Evolutionary conservation across 2,797 vertebrate genomes (phyloP).

Genomic region (Tokudaia tokunoshimensis): DNA sequence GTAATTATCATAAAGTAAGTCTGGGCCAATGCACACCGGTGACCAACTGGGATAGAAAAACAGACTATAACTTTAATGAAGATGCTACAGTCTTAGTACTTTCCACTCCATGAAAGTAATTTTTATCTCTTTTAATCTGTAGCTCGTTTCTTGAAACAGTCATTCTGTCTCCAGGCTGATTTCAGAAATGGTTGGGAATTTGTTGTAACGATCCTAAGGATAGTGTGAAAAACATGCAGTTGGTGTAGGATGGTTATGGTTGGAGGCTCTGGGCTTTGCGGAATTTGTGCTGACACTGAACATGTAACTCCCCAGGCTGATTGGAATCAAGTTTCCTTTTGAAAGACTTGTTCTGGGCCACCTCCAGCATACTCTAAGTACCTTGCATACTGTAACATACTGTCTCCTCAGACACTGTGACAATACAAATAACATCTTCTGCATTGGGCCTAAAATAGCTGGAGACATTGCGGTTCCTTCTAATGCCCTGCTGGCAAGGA

Average conservation of each 20-base stretch:
- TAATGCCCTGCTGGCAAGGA: slow-evolving; percentile 12
- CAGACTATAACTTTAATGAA: background rate
- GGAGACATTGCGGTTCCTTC: slow-evolving; percentile 24
- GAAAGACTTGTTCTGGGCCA: slow-evolving; percentile 16
- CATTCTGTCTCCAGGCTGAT: background rate
- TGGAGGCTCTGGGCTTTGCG: background rate
- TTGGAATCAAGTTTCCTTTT: background rate
- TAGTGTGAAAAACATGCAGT: too few species aligned
- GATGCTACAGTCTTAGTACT: slow-evolving; percentile 9
- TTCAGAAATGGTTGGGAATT: background rate
- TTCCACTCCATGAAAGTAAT: background rate
- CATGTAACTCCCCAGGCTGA: background rate
- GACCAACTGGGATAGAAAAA: background rate
- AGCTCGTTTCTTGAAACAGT: background rate
- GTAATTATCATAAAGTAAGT: background rate
- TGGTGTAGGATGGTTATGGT: background rate
- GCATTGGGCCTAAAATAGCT: slow-evolving; percentile 23
- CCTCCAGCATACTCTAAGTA: background rate
- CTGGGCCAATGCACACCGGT: background rate
- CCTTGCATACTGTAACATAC: background rate
- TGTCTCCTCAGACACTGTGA: background rate
- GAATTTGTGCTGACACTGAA: background rate
- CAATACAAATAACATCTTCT: slow-evolving; percentile 47
- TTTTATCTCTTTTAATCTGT: slow-evolving; percentile 48
- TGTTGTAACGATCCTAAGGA: background rate